Evolutionary conservation across 2,888 invertebrate genomes (phyloP), one percentile per base, ranked within the genome.

Genomic region (Acanthacorydalis orientalis): DNA sequence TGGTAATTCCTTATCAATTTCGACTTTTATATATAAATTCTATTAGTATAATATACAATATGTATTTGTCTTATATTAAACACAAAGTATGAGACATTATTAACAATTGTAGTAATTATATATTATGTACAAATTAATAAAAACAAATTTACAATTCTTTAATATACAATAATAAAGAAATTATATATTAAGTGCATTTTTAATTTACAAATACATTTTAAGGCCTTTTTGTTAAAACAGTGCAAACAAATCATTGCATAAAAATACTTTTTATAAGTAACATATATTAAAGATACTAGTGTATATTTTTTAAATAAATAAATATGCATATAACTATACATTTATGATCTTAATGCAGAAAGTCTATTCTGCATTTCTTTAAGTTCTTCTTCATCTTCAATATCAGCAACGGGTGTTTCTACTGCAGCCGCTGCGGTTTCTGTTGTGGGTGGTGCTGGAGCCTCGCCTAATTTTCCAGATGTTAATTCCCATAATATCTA

Each of bases 351-450:
- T 46, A 95, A 70, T 34, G 92, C 87, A 56, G 92, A 83, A 49
- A 95, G 71, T 53, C 95, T 70, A 49, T 78, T 82, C 64, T 89
- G 86, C 93, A 95, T 93, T 59, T 90, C 89, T 56, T 86, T 83
- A n/a, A 93, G 69, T 53, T 90, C 91, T 50, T 78, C 83, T 43
- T 83, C 83, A 44, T 80, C 78, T 45, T 69, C 74, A 1, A 66
- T 68, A 52, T 74, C 73, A 43, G 71, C 72, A 15, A 73, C 75
- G 1, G 73, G 72, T 1, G 73, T 72, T 1, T 73, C 74, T 1
- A 73, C 73, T 0, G 73, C 72, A 1, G 73, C 73, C 0, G 73
- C 72, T 1, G 68, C 68, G 6, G 72, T 70, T 38, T 72, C 74
- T 37, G 79, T 79, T 12, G 79, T 78, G 4, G 83, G 83, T 23